A percentile compares a stretch with the other conserved stretches of the same genome.
Conservation (phyloP, 1,140 invertebrate species). For the Drosophila equinoxialis region DNA sequence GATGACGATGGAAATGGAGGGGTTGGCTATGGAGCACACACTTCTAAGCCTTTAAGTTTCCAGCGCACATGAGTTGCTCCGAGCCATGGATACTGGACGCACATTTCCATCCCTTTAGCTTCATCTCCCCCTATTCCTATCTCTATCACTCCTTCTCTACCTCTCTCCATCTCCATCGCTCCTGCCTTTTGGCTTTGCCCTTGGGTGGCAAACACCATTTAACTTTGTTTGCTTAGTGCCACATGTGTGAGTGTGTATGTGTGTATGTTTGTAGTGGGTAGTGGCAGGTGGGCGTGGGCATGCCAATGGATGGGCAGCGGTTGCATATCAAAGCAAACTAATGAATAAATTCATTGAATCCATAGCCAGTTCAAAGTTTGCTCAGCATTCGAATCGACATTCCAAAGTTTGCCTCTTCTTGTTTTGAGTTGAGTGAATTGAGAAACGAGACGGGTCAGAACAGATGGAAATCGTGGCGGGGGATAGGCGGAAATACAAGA, state of each 20-base stretch:
- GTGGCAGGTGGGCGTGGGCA: slow-evolving; percentile 26
- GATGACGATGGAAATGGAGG: slow-evolving; percentile 22
- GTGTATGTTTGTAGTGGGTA: slow-evolving; percentile 17
- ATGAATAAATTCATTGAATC: slow-evolving; percentile 81
- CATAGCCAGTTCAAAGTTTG: slow-evolving; percentile 62
- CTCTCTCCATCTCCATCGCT: not conserved
- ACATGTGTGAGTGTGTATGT: slow-evolving; percentile 46
- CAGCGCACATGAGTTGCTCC: slow-evolving; percentile 59
- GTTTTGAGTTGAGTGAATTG: slow-evolving; percentile 33
- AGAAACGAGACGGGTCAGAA: not conserved
- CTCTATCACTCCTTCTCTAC: not conserved
- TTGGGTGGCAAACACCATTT: slow-evolving; percentile 56
- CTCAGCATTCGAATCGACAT: slow-evolving; percentile 60
- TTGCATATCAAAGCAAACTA: slow-evolving; percentile 79
- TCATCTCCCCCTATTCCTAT: not conserved
- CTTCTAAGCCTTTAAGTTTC: slow-evolving; percentile 70
- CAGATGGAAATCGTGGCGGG: not conserved
- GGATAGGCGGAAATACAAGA: not conserved
- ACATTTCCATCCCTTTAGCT: not conserved
- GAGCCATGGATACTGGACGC: slow-evolving; percentile 16
- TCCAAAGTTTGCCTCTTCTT: slow-evolving; percentile 35
- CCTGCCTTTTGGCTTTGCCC: slow-evolving; percentile 15
- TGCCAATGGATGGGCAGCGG: slow-evolving; percentile 29
- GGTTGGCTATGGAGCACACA: slow-evolving; percentile 19
- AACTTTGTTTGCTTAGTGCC: slow-evolving; percentile 64